Conservation (phyloP, 2,888 invertebrate genomes). For the Limulus polyphemus region DNA sequence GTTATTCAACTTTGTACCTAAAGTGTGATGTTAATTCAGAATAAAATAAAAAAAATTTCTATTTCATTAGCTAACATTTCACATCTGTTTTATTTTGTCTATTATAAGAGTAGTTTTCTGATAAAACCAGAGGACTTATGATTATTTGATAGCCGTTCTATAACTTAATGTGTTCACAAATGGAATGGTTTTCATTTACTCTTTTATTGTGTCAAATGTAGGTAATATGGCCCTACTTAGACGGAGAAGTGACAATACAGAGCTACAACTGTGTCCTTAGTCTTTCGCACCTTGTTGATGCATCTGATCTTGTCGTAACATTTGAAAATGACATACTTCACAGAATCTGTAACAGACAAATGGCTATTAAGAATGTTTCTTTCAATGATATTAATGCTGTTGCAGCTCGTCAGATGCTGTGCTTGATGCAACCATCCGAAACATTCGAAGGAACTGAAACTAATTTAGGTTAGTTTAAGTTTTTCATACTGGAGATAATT, state of each 20-base stretch:
- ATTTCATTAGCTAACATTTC: no score
- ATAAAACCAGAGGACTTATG: no score
- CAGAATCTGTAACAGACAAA: constrained; percentile 33
- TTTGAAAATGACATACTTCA: constrained; percentile 38
- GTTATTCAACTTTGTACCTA: no score
- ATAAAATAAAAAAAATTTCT: no score
- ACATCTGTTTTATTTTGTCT: no score
- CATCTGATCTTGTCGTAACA: constrained; percentile 35
- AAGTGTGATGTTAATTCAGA: no score
- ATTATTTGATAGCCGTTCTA: no score
- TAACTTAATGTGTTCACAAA: no score
- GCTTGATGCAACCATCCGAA: constrained; percentile 12
- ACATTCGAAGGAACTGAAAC: constrained; percentile 1
- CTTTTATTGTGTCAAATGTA: constrained; percentile 26
- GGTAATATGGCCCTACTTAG: constrained; percentile 37
- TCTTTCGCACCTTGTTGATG: constrained; percentile 35
- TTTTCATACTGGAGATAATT: background rate
- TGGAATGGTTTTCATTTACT: no score
- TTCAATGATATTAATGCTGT: constrained; percentile 26
- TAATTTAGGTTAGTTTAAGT: constrained; percentile 11
- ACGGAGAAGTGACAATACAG: constrained; percentile 40
- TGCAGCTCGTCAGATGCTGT: constrained; percentile 12
- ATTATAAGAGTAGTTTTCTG: no score
- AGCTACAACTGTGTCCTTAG: constrained; percentile 39
- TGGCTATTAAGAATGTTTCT: constrained; percentile 34